Evolutionary conservation across 2,113 vertebrate genomes (phyloP).

Genomic region (Cisticola juncidis): DNA sequence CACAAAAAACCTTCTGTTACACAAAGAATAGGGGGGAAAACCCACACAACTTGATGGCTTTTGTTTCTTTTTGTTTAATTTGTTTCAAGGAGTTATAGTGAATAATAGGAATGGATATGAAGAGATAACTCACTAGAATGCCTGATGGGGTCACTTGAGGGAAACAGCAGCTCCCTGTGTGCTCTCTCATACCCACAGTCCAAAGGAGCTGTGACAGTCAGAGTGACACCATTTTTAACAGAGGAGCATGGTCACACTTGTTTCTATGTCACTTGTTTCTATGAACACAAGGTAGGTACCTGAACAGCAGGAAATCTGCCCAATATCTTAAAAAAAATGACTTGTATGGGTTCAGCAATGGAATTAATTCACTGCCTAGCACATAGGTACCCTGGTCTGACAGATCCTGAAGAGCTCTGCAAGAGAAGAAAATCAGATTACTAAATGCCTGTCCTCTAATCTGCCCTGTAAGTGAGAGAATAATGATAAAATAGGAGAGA

Average conservation of each 20-base stretch:
- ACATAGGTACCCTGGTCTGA: background rate
- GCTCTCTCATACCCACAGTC: background rate
- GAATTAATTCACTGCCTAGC: background rate
- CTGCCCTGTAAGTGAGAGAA: background rate
- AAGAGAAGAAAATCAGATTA: background rate
- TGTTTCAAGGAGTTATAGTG: background rate
- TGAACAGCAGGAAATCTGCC: background rate
- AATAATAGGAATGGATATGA: background rate
- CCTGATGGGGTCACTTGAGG: background rate
- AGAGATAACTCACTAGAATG: background rate
- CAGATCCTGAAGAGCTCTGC: background rate
- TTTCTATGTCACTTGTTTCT: background rate
- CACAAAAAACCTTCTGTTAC: constrained; percentile 11
- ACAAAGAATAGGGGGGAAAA: background rate
- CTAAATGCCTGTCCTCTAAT: background rate
- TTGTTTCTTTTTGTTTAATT: background rate
- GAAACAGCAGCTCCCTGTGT: background rate
- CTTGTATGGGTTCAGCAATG: background rate
- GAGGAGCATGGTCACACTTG: background rate
- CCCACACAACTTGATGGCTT: background rate
- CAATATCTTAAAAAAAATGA: background rate
- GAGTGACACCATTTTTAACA: background rate
- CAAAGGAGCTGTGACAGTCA: background rate
- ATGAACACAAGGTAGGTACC: accelerated
- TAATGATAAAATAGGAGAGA: background rate